phyloP scores from a whole-genome alignment of 2,888 invertebrate species.

The Stenolophus ochropezus region DNA sequence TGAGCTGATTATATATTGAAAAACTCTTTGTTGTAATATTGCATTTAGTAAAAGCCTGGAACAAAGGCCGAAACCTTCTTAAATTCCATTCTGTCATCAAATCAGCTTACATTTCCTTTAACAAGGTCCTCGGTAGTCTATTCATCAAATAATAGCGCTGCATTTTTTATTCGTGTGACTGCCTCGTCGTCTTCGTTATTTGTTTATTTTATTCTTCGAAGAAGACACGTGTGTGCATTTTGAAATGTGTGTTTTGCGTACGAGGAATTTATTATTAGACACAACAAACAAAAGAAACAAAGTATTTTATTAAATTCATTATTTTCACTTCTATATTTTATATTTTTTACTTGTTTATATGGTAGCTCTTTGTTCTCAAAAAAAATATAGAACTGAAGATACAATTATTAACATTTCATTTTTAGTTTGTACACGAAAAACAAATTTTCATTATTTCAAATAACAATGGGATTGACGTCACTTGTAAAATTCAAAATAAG shows the following conservation, averaged over 20 bases:
- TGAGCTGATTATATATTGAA: not conserved
- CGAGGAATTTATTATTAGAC: not conserved
- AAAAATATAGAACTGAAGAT: too few species aligned
- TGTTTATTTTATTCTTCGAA: constrained; percentile 1
- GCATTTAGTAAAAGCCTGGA: not conserved
- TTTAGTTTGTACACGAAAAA: too few species aligned
- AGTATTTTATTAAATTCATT: too few species aligned
- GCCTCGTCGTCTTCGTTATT: not conserved
- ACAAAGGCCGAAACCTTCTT: not conserved
- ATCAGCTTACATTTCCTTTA: not conserved
- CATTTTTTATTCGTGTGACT: not conserved
- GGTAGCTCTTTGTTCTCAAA: too few species aligned
- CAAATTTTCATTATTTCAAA: too few species aligned
- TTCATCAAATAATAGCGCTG: not conserved
- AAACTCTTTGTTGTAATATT: not conserved
- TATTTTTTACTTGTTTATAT: too few species aligned
- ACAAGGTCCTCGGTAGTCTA: not conserved
- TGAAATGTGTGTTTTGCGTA: not conserved
- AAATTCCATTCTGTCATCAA: not conserved
- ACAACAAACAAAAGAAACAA: not conserved
- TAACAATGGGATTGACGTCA: too few species aligned
- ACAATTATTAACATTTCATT: too few species aligned
- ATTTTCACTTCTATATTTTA: too few species aligned
- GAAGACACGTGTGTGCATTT: not conserved
- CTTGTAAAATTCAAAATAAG: too few species aligned